Evolutionary conservation across 2,888 invertebrate species (phyloP).

Genomic region (Drosophila tanythrix): DNA sequence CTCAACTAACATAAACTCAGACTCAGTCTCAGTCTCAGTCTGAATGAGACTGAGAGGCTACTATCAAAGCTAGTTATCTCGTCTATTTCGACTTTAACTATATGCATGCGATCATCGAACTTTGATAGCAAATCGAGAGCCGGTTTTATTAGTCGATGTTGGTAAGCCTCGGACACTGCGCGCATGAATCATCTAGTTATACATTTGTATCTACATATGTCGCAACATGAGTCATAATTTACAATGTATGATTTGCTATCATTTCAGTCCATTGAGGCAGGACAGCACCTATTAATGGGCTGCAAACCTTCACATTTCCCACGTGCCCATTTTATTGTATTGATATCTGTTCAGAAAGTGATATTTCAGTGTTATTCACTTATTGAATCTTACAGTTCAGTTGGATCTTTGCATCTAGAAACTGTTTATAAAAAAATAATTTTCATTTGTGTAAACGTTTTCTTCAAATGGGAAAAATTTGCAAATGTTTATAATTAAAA

Average conservation of each 20-base stretch:
- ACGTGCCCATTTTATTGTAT: not conserved
- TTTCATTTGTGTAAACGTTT: too few relatives aligned
- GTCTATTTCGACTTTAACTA: not conserved
- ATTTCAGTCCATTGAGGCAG: slow-evolving; percentile 32
- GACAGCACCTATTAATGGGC: not conserved
- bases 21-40: slow-evolving; percentile 20
- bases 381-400: not conserved
- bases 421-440: too few relatives aligned
- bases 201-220: not conserved
- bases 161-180: slow-evolving; percentile 10
- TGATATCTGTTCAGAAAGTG: not conserved
- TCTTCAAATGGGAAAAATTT: too few relatives aligned
- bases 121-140: not conserved
- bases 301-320: not conserved
- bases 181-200: slow-evolving; percentile 33
- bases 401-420: too few relatives aligned
- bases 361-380: not conserved
- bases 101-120: slow-evolving; percentile 18
- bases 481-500: not conserved
- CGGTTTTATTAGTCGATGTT: not conserved
- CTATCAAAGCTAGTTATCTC: slow-evolving; percentile 4
- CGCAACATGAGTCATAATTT: slow-evolving; percentile 30
- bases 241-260: not conserved
- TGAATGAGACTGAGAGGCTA: not conserved
- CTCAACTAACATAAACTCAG: slow-evolving; percentile 15